Base-by-base conservation (phyloP, 2,113 vertebrate species). In the Asarcornis scutulata region DNA sequence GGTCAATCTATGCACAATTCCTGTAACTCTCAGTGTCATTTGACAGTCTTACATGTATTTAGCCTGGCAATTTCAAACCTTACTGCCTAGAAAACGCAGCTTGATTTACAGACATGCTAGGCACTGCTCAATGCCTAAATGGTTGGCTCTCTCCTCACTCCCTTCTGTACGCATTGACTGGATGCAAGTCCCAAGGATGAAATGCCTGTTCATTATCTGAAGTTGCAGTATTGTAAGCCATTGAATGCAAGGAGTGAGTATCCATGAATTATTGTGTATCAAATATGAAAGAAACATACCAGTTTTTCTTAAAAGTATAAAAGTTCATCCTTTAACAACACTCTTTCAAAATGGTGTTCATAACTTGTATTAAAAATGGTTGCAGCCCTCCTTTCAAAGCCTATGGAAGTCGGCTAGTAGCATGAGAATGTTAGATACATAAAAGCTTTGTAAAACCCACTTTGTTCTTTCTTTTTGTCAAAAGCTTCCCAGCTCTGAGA, bases 201-300 rank as follows among this genome's bases (percentile, higher is more conserved):
- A 52, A 79, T 64, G 10, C 52, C 29, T 38, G 14, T 2, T 14
- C 31, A 3, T 44, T 71, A 58, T 5, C 34, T 34, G 20, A 63
- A 68, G 40, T 62, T 0, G 0, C 42, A 27, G 52, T 9, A 59
- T 31, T 67, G 42, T 63, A 85, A 85, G 52, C 2, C 67, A 1
- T 63, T 50, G 53, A 82, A 59, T 36, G 32, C 60, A 44, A 77
- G 66, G 25, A 72, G 27, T 0, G 0, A 78, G 8, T 75, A 38
- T 36, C 66, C 31, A 46, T 72, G 48, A 27, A 29, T 64, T 64
- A 38, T 11, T 38, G 60, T 38, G 60, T 17, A 50, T 79, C 75
- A 80, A 56, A 52, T 18, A 42, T 13, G 32, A 64, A 63, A 91
- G 56, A 83, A 86, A 32, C 20, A 36, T 68, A 17, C 40, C 18